These are phyloP conservation scores for Alexandromys fortis DNA, from an alignment of 2,113 vertebrate species.

Conservation along the genomic window DNA sequence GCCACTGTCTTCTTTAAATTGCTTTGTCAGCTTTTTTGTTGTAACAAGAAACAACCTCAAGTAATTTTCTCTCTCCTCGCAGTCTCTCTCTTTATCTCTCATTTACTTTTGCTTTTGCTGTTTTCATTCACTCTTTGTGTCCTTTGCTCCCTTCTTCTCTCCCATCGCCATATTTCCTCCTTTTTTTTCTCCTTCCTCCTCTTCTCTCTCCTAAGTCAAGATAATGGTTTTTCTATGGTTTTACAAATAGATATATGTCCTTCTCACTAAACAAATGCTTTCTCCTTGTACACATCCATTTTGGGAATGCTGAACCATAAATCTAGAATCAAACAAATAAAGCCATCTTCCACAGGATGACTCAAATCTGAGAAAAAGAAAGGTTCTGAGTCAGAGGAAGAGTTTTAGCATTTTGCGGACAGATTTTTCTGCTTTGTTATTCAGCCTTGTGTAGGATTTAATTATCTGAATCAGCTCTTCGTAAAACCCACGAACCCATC, in stretches of 20 bases:
- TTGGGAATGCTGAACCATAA: slow-evolving; percentile 60
- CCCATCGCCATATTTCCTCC: background rate
- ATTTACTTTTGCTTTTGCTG: background rate
- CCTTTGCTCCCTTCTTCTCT: background rate
- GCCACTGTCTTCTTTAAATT: background rate
- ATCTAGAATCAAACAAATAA: slow-evolving; percentile 77
- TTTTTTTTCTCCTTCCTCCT: background rate
- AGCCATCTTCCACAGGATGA: slow-evolving; percentile 77
- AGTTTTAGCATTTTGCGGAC: slow-evolving; percentile 75
- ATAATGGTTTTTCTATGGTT: slow-evolving; percentile 42
- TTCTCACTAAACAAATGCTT: slow-evolving; percentile 25
- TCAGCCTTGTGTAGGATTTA: slow-evolving; percentile 81
- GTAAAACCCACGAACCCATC: slow-evolving; percentile 76
- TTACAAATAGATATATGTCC: slow-evolving; percentile 66
- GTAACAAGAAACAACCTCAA: background rate
- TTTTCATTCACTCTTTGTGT: background rate
- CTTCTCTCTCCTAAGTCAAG: background rate
- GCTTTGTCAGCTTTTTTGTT: background rate
- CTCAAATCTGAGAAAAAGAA: slow-evolving; percentile 80
- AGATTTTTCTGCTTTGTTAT: slow-evolving; percentile 85
- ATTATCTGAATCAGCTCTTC: slow-evolving; percentile 80
- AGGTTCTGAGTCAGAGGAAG: slow-evolving; percentile 80
- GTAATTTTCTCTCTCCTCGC: background rate
- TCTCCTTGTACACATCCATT: slow-evolving; percentile 43
- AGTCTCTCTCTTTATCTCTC: too few relatives aligned